These are phyloP conservation scores for Cottoperca gobio DNA, from an alignment of 2,797 vertebrate species.

Conservation along the genomic window DNA sequence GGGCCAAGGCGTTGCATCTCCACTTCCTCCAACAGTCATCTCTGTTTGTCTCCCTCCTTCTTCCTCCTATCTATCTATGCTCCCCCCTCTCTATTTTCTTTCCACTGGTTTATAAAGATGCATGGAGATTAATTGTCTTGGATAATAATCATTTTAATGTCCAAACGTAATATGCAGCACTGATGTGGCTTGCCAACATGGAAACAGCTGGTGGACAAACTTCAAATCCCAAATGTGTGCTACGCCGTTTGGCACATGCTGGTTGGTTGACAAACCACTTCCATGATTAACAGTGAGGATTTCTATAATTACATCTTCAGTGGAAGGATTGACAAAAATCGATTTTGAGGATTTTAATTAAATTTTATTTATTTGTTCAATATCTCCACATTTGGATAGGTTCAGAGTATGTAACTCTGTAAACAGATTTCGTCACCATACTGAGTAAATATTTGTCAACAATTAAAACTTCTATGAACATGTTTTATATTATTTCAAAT, in stretches of 20 bases:
- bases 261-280: constrained; percentile 36
- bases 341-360: constrained; percentile 3
- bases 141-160: constrained; percentile 43
- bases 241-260: constrained; percentile 30
- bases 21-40: constrained; percentile 37
- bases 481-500: background rate
- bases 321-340: constrained; percentile 3
- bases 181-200: constrained; percentile 31
- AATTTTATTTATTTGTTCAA: background rate
- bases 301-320: constrained; percentile 23
- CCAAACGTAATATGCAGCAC: constrained; percentile 13
- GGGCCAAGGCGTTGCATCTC: constrained; percentile 46
- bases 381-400: background rate
- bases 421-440: background rate
- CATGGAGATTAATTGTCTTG: constrained; percentile 28
- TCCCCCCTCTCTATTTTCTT: background rate
- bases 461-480: background rate
- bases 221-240: constrained; percentile 43
- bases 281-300: constrained; percentile 41
- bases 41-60: constrained; percentile 17
- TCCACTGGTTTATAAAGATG: constrained; percentile 34
- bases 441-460: background rate
- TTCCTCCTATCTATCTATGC: background rate
- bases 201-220: constrained; percentile 55
- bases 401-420: background rate